Base-by-base conservation (phyloP, 2,797 vertebrate genomes). In the Micromesistius poutassou region DNA sequence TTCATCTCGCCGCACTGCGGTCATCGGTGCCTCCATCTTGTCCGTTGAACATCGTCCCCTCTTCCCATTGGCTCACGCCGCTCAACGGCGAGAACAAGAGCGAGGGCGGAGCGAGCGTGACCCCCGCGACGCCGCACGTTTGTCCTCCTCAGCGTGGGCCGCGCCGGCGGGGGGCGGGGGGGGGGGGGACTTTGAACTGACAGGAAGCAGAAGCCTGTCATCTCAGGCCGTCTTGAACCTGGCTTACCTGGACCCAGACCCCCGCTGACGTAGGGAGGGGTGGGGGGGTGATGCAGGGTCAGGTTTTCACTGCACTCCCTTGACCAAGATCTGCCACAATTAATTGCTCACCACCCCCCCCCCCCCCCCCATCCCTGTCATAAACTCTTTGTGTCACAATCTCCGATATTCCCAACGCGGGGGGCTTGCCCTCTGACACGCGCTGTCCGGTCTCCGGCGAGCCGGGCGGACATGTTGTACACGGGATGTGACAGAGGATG, bases 351-450 rank as follows among this genome's bases (percentile, higher is more conserved):
- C 25, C 3, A n/a, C 25, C 62, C 8, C 62, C 8, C 62, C 6
- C n/a, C n/a, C 9, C 8, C n/a, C n/a, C n/a, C n/a, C 62, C 25
- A 3, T 85, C 77, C 82, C 82, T 74, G 84, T 91, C 85, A 83
- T 77, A 76, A 80, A 85, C 82, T 84, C 79, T 90, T 88, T 89
- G 83, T 90, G 87, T 85, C 88, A 90, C 82, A 87, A 85, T 86
- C 85, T 86, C 78, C 55, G 75, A 83, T 87, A 86, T 86, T 78
- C 82, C 77, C 79, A 30, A 70, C 46, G 83, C 84, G 71, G 71
- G 71, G 71, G 1, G 62, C 25, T 46, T 87, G 89, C 79, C 87
- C 89, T 82, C 76, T 90, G 89, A 89, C 89, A 84, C 80, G 25
- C 71, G 77, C 74, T 79, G 81, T 81, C 74, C 82, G 31, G 76